Evolutionary conservation across 2,797 vertebrate genomes (phyloP), one percentile per base, ranked within the genome.

Genomic region (Synaphobranchus kaupii): DNA sequence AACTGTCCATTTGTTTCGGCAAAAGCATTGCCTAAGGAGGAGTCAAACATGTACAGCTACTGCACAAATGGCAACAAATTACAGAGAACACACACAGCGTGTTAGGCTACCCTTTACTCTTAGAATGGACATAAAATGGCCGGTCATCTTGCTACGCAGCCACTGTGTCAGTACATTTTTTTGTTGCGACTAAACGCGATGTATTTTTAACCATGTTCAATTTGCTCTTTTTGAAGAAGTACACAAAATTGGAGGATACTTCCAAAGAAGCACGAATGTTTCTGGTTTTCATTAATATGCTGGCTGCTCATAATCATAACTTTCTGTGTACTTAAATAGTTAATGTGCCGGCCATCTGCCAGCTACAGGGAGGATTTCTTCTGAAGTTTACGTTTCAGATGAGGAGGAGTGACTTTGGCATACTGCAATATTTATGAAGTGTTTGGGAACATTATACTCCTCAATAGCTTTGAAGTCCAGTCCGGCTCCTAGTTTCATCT

Each of bases 241-340:
- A 93, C 95, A 94, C 91, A 94, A 93, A 94, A 94, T 91, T 93
- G 94, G 92, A 94, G 89, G 84, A 88, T 84, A 89, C 89, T 91
- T 91, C 84, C 90, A 91, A 94, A 92, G 91, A 94, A 91, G 92
- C 92, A 90, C 86, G 1, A 91, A 91, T 58, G 44, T 87, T 90
- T 91, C 94, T 94, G 93, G 89, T 93, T 94, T 95, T 94, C 94
- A 96, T 96, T 95, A 94, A 94, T 93, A 95, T 95, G 93, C 94
- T 92, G 93, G 92, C 93, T 92, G 93, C 92, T 87, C 58, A 91
- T 92, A 90, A 91, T 94, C 90, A 92, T 92, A 93, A 94, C 94
- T 94, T 94, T 90, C 90, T 93, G 92, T 94, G 93, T 93, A 93
- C 94, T 93, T 96, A 93, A 95, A 96, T 95, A 95, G 94, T 95